phyloP scores from a whole-genome alignment of 2,888 invertebrate species.

The Strigamia transsilvanica region DNA sequence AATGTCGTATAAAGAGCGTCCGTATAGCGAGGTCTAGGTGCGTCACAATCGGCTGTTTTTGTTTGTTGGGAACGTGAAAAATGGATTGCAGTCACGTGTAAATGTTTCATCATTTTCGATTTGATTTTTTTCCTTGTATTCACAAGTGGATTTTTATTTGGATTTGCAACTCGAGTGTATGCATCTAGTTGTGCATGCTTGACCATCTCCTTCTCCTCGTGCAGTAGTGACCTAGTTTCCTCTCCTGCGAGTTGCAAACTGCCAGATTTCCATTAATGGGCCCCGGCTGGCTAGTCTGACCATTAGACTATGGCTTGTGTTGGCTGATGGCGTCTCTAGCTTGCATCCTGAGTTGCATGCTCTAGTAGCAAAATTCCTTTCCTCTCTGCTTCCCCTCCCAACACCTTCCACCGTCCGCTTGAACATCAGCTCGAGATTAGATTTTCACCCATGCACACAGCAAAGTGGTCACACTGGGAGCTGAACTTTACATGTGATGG shows the following conservation, averaged over 20 bases:
- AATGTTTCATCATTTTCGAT: neutral
- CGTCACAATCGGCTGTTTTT: too few relatives aligned
- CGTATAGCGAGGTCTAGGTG: too few relatives aligned
- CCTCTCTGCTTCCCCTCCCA: neutral
- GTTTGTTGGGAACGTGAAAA: too few relatives aligned
- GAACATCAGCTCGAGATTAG: slow-evolving; percentile 42
- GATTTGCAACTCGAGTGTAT: slow-evolving; percentile 6
- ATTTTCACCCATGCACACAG: slow-evolving; percentile 44
- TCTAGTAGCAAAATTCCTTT: slow-evolving; percentile 44
- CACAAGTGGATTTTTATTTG: slow-evolving; percentile 1
- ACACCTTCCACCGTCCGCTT: neutral
- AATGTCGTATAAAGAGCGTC: too few relatives aligned
- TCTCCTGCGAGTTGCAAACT: slow-evolving; percentile 12
- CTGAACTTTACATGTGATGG: slow-evolving; percentile 37
- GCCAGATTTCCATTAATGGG: slow-evolving; percentile 47
- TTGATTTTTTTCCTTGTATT: neutral
- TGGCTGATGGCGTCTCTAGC: slow-evolving; percentile 40
- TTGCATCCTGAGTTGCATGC: slow-evolving; percentile 45
- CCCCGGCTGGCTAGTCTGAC: slow-evolving; percentile 48
- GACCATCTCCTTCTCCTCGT: neutral
- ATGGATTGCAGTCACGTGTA: too few relatives aligned
- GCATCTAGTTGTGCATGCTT: slow-evolving; percentile 41
- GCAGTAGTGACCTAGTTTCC: slow-evolving; percentile 18
- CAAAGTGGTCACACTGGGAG: slow-evolving; percentile 38
- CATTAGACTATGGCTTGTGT: slow-evolving; percentile 41